Percentiles rank a stretch among this genome's conserved stretches.
These are phyloP conservation scores for Nettapus auritus DNA, from an alignment of 2,113 vertebrate species.

Conservation along the genomic window DNA sequence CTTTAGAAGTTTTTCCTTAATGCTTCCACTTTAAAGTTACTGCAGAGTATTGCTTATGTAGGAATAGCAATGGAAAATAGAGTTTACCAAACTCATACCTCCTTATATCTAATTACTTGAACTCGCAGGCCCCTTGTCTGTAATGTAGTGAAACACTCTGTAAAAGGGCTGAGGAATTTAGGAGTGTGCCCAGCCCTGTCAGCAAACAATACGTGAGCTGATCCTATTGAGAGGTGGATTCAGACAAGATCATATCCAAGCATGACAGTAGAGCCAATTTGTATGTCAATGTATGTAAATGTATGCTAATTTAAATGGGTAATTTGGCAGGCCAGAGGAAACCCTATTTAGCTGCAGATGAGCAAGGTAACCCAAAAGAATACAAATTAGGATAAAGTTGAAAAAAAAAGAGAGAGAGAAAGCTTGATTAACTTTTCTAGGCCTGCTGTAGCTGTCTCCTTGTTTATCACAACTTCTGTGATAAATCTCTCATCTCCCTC, in stretches of 20 bases:
- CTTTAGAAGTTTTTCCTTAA: not conserved
- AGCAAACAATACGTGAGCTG: not conserved
- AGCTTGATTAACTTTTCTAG: slow-evolving; percentile 1
- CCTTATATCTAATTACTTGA: not conserved
- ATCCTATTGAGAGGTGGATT: not conserved
- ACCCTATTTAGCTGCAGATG: slow-evolving; percentile 47
- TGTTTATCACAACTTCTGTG: slow-evolving; percentile 1
- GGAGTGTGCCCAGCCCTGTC: too few relatives aligned
- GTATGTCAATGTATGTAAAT: slow-evolving; percentile 44
- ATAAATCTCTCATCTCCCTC: not conserved
- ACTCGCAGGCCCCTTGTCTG: not conserved
- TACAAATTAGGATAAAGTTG: slow-evolving; percentile 42
- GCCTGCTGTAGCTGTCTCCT: not conserved
- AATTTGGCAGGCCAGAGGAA: slow-evolving; percentile 56
- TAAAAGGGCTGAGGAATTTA: not conserved
- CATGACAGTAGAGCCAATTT: not conserved
- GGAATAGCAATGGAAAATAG: not conserved
- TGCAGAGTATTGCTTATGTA: not conserved
- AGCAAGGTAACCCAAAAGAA: slow-evolving; percentile 51
- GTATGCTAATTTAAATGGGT: slow-evolving; percentile 50
- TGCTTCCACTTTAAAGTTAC: not conserved
- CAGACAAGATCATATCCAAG: not conserved
- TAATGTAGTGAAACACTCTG: not conserved
- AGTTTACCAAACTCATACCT: not conserved
- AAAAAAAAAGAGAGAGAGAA: not conserved